Percentiles rank a stretch among this genome's conserved stretches.
Conservation (phyloP, 2,113 vertebrate species). For the Neofelis nebulosa region DNA sequence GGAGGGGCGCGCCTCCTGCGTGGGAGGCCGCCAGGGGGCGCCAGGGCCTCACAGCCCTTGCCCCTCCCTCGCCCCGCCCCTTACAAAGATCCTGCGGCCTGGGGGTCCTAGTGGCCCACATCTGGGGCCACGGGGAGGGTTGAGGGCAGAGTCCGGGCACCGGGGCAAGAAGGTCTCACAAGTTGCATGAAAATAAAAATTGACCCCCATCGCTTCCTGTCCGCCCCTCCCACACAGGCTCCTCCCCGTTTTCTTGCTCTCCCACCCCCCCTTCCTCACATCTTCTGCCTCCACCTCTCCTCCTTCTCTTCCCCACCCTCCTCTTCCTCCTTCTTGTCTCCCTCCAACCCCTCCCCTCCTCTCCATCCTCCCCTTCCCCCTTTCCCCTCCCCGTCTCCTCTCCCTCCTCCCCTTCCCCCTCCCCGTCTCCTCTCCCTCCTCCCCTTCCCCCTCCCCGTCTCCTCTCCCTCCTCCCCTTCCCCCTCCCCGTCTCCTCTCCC, state of each 20-base stretch:
- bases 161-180: neutral
- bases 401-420: accelerated
- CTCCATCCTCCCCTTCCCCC: neutral
- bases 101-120: neutral
- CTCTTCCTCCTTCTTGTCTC: neutral
- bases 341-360: neutral
- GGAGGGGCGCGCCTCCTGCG: neutral
- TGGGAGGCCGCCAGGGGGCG: slow-evolving; percentile 37
- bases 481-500: neutral
- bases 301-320: neutral
- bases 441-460: neutral
- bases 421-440: neutral
- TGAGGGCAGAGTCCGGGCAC: neutral
- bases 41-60: neutral
- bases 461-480: neutral
- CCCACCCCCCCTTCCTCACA: neutral
- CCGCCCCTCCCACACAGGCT: neutral
- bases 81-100: neutral
- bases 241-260: neutral
- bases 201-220: neutral
- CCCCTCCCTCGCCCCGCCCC: neutral
- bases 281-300: too few species aligned
- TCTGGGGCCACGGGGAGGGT: neutral
- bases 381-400: neutral
- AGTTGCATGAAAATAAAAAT: neutral